Percentiles rank a stretch among this genome's conserved stretches.
Conservation (phyloP, 2,113 vertebrate genomes). For the Dasyprocta punctata region DNA sequence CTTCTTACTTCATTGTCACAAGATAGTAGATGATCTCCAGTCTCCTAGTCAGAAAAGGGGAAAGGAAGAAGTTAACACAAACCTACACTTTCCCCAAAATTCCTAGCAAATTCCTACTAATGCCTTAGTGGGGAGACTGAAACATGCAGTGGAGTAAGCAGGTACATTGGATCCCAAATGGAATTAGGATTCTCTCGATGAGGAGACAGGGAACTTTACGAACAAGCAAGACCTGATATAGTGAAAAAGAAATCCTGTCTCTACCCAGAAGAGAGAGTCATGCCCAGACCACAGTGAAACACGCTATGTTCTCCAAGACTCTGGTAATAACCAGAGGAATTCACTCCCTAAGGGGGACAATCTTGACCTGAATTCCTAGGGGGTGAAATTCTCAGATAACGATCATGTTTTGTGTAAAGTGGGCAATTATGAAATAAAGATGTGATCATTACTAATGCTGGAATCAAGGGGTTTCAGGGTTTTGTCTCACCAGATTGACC, state of each 20-base stretch:
- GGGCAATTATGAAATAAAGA: not conserved
- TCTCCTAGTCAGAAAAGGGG: not conserved
- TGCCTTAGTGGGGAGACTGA: not conserved
- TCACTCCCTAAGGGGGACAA: not conserved
- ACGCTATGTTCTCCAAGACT: not conserved
- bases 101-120: not conserved
- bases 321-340: not conserved
- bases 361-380: not conserved
- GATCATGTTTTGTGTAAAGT: not conserved
- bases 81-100: not conserved
- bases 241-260: not conserved
- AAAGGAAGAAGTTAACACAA: not conserved
- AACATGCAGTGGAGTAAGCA: not conserved
- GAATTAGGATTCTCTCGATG: not conserved
- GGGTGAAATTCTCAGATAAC: not conserved
- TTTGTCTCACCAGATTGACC: conserved; percentile 28
- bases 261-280: not conserved
- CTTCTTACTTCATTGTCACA: not conserved
- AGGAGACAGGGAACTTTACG: not conserved
- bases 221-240: not conserved
- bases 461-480: conserved; percentile 10
- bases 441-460: not conserved
- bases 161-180: too few species aligned
- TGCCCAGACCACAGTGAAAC: not conserved
- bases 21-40: not conserved